These are phyloP conservation scores for Rhipidura dahli DNA, from an alignment of 2,113 vertebrate species.

Conservation along the genomic window DNA sequence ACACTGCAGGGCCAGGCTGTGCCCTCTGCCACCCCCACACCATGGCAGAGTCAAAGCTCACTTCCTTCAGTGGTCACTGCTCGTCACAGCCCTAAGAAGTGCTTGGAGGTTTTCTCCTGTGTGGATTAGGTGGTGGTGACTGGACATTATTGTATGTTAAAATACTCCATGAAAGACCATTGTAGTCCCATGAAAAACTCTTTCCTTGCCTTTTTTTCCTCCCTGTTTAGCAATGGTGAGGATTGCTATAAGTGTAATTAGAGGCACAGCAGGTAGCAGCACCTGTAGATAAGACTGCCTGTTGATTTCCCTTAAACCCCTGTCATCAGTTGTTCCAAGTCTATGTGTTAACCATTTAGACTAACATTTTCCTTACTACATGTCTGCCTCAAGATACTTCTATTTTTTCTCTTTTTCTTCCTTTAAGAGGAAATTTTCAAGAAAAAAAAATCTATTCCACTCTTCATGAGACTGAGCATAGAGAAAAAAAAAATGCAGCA, in stretches of 20 bases:
- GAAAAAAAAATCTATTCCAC: neutral
- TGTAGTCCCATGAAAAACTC: neutral
- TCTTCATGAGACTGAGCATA: neutral
- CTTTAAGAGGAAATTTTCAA: neutral
- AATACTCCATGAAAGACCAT: neutral
- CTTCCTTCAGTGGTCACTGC: neutral
- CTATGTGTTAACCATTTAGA: neutral
- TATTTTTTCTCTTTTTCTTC: neutral
- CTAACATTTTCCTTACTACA: neutral
- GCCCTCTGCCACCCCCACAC: neutral
- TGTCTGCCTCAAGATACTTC: neutral
- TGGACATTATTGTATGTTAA: neutral
- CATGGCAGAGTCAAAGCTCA: neutral
- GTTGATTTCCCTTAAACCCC: neutral
- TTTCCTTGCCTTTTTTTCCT: neutral
- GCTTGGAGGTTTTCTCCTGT: neutral
- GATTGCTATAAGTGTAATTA: neutral
- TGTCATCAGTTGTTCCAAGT: neutral
- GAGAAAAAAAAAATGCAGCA: neutral
- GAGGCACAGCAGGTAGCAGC: neutral
- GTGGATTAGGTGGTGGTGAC: neutral
- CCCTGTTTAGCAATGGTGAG: neutral
- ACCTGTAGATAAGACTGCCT: neutral
- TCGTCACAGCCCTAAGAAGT: neutral
- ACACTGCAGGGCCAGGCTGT: rapidly evolving